Conservation (phyloP, 1,140 invertebrate species). For the Zaprionus tsacasi region DNA sequence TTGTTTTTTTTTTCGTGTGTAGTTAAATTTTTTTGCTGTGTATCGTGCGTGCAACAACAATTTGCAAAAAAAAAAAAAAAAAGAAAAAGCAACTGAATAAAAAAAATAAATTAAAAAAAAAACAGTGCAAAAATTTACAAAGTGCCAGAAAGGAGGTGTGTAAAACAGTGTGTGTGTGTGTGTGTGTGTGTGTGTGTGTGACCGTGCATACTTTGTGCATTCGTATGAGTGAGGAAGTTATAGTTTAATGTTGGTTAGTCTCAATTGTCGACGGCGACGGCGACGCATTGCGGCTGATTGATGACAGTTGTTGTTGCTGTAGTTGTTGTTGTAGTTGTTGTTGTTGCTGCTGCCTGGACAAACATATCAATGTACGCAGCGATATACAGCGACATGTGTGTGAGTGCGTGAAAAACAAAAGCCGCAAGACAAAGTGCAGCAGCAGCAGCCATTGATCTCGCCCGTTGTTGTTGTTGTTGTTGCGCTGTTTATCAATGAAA, state of each 20-base stretch:
- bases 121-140: slow-evolving; percentile 36
- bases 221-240: slow-evolving; percentile 71
- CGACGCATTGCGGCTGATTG: slow-evolving; percentile 45
- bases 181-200: slow-evolving; percentile 6
- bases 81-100: background rate
- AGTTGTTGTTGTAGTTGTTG: slow-evolving; percentile 32
- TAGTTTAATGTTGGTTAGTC: slow-evolving; percentile 76
- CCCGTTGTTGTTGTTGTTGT: slow-evolving; percentile 3
- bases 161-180: slow-evolving; percentile 21
- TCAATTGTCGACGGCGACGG: slow-evolving; percentile 64
- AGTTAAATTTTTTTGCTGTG: slow-evolving; percentile 23
- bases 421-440: slow-evolving; percentile 48
- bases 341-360: slow-evolving; percentile 18
- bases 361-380: slow-evolving; percentile 46
- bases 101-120: slow-evolving; percentile 2
- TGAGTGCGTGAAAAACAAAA: slow-evolving; percentile 26
- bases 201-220: slow-evolving; percentile 2
- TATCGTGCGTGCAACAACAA: slow-evolving; percentile 39
- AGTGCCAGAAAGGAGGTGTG: background rate
- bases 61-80: background rate
- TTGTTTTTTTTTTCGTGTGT: slow-evolving; percentile 21
- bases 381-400: slow-evolving; percentile 10
- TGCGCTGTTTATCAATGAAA: slow-evolving; percentile 49
- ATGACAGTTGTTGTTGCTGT: slow-evolving; percentile 40
- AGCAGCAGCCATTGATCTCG: slow-evolving; percentile 43